Conservation (phyloP, 2,797 vertebrate genomes). For the Scomberomorus guttatus region DNA sequence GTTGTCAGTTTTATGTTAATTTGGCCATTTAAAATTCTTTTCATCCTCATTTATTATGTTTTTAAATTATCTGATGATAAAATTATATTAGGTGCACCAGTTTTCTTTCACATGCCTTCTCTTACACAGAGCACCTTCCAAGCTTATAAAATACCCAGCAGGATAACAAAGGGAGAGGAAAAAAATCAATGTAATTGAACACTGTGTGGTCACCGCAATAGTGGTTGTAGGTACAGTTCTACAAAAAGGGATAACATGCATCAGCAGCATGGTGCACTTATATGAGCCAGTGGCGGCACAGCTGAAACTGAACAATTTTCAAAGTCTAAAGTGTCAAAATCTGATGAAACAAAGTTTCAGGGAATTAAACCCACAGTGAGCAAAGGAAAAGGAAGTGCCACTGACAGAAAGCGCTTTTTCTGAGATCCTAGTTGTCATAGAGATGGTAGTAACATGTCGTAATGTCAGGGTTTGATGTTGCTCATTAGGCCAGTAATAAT, state of each 20-base stretch:
- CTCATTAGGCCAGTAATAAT: conserved; percentile 71
- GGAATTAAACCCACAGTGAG: conserved; percentile 20
- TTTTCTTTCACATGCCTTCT: conserved; percentile 23
- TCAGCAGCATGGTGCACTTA: conserved; percentile 32
- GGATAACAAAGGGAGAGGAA: conserved; percentile 46
- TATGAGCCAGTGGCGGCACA: neutral
- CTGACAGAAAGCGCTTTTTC: conserved; percentile 21
- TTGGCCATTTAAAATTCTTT: conserved; percentile 10
- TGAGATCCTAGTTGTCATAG: conserved; percentile 75
- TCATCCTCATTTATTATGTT: neutral
- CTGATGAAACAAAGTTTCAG: conserved; percentile 24
- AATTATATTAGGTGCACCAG: neutral
- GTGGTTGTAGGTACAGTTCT: conserved; percentile 39
- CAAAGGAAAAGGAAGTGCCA: conserved; percentile 12
- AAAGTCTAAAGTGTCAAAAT: conserved; percentile 11
- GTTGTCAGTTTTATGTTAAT: conserved; percentile 2
- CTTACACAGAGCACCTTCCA: conserved; percentile 11
- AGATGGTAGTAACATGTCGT: conserved; percentile 67
- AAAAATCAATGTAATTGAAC: conserved; percentile 65
- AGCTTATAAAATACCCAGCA: conserved; percentile 43
- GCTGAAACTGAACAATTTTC: conserved; percentile 5
- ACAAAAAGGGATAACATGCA: conserved; percentile 45
- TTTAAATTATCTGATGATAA: conserved; percentile 39
- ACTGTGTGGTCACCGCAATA: conserved; percentile 51
- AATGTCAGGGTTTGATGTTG: conserved; percentile 73